Evolutionary conservation across 2,888 invertebrate species (phyloP), one percentile per base, ranked within the genome.

Genomic region (Plebejus melissa): DNA sequence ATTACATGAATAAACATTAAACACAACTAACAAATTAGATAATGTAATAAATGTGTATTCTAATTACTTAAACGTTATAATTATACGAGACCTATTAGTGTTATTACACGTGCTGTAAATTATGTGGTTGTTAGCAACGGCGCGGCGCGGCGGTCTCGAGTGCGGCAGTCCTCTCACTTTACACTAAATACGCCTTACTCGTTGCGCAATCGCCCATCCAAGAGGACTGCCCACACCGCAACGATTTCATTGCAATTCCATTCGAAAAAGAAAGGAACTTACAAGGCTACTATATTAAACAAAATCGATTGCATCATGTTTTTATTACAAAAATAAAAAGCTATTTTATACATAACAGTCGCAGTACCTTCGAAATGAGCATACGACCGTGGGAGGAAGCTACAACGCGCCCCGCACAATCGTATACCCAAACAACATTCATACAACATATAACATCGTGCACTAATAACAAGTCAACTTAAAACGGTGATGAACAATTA

Each of bases 391-490:
- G 54, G 41, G 71, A 71, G 71, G 22, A 70, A 16, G 54, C 72
- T 50, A 72, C 28, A 72, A 50, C 72, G 72, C 54, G 32, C 32
- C 72, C 32, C 16, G 28, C 28, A 71, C 54, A 11, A 54, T 72
- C 54, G 22, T 72, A 72, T 72, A 13, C 72, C 28, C 72, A 72
- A 16, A 72, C 72, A 72, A 87, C 86, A 87, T 87, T 87, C 85
- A 85, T 88, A 88, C 84, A 89, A 90, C 89, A 86, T 87, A 16
- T 88, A 92, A 92, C 91, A 91, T 87, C 88, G 91, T 92, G 91
- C 91, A 89, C 89, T 89, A 90, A 91, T 91, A 92, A 93, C 92
- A 88, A 92, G 89, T 91, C 89, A 82, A 83, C 82, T 89, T 87
- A 89, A 54, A 88, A 84, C 85, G 84, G 83, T 82, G 85, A 87